These are phyloP conservation scores for Polymixis lichenea DNA, from an alignment of 2,888 invertebrate genomes.

Conservation along the genomic window DNA sequence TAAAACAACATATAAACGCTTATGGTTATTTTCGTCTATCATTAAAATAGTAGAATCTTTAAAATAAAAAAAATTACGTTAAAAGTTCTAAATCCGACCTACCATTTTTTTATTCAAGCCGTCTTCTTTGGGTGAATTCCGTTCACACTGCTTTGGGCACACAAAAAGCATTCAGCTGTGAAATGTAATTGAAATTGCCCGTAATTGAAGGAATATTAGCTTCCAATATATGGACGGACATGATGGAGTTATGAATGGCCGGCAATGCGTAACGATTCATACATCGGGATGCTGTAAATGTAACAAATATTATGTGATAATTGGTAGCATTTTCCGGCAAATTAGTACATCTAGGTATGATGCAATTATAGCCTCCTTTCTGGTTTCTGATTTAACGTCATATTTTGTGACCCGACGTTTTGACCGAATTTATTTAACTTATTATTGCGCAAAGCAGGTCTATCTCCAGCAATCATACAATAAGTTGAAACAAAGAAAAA, in stretches of 20 bases:
- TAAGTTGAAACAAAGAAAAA: no score
- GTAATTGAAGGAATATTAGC: slow-evolving; percentile 46
- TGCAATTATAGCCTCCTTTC: background rate
- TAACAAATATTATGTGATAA: slow-evolving; percentile 1
- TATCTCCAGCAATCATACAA: background rate
- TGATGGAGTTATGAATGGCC: slow-evolving; percentile 13
- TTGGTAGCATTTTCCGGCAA: background rate
- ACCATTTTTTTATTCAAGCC: slow-evolving; percentile 21
- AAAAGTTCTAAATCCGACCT: background rate
- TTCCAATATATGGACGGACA: slow-evolving; percentile 37
- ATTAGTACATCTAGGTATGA: background rate
- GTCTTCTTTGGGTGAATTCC: slow-evolving; percentile 31
- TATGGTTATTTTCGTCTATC: background rate
- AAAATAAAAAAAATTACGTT: background rate
- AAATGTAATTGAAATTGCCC: slow-evolving; percentile 50
- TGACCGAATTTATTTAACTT: background rate
- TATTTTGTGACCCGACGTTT: background rate
- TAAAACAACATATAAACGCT: no score
- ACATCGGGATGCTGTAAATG: background rate
- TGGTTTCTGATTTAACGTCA: background rate
- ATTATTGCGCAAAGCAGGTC: background rate
- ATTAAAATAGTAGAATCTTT: background rate
- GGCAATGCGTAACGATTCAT: slow-evolving; percentile 27
- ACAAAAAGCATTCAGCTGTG: slow-evolving; percentile 55
- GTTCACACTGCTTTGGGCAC: slow-evolving; percentile 46